Evolutionary conservation across 1,140 invertebrate genomes (phyloP), one percentile per base, ranked within the genome.

Genomic region (Rhagoletis zephyria): DNA sequence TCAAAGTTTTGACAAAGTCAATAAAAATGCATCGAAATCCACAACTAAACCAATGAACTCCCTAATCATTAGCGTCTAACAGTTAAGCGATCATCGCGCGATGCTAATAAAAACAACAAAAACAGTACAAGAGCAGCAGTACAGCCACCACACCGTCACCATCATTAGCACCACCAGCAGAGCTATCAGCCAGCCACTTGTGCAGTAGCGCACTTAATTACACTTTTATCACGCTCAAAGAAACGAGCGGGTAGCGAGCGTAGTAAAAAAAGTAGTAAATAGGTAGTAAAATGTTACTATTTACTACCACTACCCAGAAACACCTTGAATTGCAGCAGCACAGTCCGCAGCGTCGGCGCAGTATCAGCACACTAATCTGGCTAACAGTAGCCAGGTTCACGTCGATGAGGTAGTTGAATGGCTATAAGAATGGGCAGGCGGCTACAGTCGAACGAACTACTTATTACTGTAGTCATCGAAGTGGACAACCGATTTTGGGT

Each of bases 121-220:
- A 74, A 45, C 70, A 74, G 1, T 40, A 14, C 12, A 74, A 5
- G 9, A 74, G 4, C 48, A 19, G 48, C 3, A 14, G 67, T 56
- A 9, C 48, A 30, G 30, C 30, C 30, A 30, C 30, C 30, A 0
- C 30, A 30, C 30, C 1, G 30, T 30, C 30, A 30, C 30, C 30
- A 30, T 30, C 30, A 30, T 0, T 1, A 30, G 30, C 1, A 30
- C 30, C 30, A 30, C 30, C 30, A 30, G 30, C 30, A 9, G 7
- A 59, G n/a, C 42, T 16, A 74, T 48, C n/a, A 3, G 45, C 45
- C 74, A 19, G 12, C 19, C 74, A 56, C 74, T 56, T 16, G 16
- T 81, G 74, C 74, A 81, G 74, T 81, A 81, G 74, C 74, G n/a
- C n/a, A 56, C 56, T 81, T 81, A 81, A 81, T 81, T 81, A 81